phyloP scores from a whole-genome alignment of 2,888 invertebrate species.

The Drosophila infuscata region DNA sequence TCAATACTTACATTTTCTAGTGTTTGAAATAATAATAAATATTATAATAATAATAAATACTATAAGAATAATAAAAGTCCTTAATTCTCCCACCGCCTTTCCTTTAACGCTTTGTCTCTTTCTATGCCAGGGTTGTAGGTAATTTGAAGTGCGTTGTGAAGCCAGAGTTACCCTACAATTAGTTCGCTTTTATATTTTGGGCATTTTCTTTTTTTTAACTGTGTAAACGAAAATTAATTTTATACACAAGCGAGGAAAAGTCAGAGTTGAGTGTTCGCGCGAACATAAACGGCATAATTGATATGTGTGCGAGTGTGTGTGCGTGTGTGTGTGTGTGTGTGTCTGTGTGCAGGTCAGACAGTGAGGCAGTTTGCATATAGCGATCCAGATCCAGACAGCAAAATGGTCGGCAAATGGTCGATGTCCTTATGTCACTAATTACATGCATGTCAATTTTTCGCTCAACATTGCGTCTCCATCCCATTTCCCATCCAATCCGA shows the following conservation, averaged over 20 bases:
- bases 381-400: conserved; percentile 31
- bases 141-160: conserved; percentile 21
- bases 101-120: neutral
- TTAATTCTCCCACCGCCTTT: neutral
- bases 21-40: no score
- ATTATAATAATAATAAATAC: no score
- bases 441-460: conserved; percentile 81
- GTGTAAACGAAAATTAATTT: conserved; percentile 67
- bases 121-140: neutral
- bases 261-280: conserved; percentile 27
- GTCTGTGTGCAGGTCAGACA: conserved; percentile 14
- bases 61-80: neutral
- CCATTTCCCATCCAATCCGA: neutral
- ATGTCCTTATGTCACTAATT: conserved; percentile 77
- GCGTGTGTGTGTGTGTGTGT: conserved; percentile 12
- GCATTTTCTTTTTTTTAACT: conserved; percentile 23
- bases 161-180: neutral
- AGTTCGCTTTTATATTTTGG: neutral
- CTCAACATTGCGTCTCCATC: conserved; percentile 67
- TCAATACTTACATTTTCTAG: no score
- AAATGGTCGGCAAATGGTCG: conserved; percentile 26
- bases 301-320: conserved; percentile 48
- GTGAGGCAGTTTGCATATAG: conserved; percentile 7
- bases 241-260: conserved; percentile 30
- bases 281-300: conserved; percentile 78